Base-by-base conservation (phyloP, 53 echinoderm and acorn worm species). In the Mesocentrotus franciscanus region DNA sequence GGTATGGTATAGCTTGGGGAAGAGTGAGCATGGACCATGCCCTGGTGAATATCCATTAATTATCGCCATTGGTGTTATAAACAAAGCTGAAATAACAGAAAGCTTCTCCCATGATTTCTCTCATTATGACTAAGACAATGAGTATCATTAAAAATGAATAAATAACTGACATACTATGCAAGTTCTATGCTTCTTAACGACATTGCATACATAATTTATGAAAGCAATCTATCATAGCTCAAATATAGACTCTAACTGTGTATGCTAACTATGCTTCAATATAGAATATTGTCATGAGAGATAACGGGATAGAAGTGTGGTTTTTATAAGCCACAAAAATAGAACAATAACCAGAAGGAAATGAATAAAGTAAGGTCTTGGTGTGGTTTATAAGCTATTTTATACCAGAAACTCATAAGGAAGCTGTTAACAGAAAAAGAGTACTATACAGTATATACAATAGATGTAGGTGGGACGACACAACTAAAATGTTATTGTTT, bases 331-430 rank as follows among this genome's bases (percentile, higher is more conserved):
- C 66, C 11, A 60, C 14, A 60, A 2, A 29, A 75, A 75, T 75
- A 75, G 75, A 32, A 71, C 71, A 71, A 75, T 75, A 32, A 75
- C 75, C 75, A 75, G 71, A 32, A 75, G 75, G 75, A 75, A 75
- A 75, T 75, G 29, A 11, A 75, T n/a, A 75, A 75, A 75, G 13
- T 75, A 29, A 75, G 32, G 75, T 10, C 75, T 75, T 30, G 75
- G 32, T n/a, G 32, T 75, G 75, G 16, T 24, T 26, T 71, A 71
- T 17, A 9, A 24, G 10, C n/a, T 4, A 75, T 29, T 30, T 11
- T 75, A 30, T 22, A 22, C 66, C 2, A 66, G 13, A 75, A 32
- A 32, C 27, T 24, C 74, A 74, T 74, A 29, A 75, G 75, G 32
- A 75, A 32, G 32, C 29, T 75, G 29, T 30, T 32, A 2, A 14